Evolutionary conservation across 1,140 invertebrate species (phyloP), one percentile per base, ranked within the genome.

Genomic region (Hyposmocoma kahamanoa): DNA sequence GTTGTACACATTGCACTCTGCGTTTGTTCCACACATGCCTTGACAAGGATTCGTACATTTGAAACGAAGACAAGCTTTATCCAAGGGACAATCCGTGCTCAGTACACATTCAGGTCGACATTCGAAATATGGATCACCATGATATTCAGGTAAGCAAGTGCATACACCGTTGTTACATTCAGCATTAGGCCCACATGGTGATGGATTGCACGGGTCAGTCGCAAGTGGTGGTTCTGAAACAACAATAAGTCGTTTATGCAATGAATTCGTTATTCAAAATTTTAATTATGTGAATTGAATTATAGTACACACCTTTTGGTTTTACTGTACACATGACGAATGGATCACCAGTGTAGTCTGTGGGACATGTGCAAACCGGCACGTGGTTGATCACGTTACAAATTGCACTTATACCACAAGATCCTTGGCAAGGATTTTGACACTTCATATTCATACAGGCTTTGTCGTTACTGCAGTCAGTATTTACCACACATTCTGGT

Each of bases 361-460:
- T 87, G 1, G 89, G 67, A 58, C 95, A 96, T 32, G 89, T 90
- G 70, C 94, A 96, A 4, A 91, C 88, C 0, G 95, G 93, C 48
- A 94, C 85, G 62, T 96, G 95, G 62, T 94, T 93, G 0, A 93
- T 89, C 0, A 96, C 93, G 56, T 88, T 89, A 66, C 95, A 96
- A 56, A 92, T 87, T 1, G 94, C 93, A 70, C 94, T 93, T 0
- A 88, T 62, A 19, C 95, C 95, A 75, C 95, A 97, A 11, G 94
- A 90, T 11, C 94, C 94, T n/a, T 90, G 88, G 71, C 95, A 97
- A 17, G 95, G 95, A 87, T 96, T 91, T 59, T 92, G 86, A 70
- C 95, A 97, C 67, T 94, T 91, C 71, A 94, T 91, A 62, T 93
- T 92, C n/a, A 95, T 88, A 81, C 96, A 97, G 22, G 94, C 91